Conservation (phyloP, 2,797 vertebrate genomes). For the Hirundo rustica region DNA sequence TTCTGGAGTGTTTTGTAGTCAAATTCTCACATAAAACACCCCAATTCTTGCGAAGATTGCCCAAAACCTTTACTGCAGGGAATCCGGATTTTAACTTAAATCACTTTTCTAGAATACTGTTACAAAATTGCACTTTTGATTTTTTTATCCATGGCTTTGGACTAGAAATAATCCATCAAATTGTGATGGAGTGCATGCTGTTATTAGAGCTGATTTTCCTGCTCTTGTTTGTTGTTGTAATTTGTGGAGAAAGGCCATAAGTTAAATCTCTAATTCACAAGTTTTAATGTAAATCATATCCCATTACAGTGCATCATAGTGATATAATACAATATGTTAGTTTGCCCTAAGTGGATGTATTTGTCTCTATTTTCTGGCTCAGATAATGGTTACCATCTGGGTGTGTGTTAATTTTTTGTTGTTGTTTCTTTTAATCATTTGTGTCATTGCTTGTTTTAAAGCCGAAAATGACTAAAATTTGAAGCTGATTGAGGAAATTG, state of each 20-base stretch:
- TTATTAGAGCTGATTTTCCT: conserved; percentile 60
- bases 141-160: neutral
- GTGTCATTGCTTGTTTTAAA: conserved; percentile 70
- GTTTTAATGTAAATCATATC: conserved; percentile 71
- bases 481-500: conserved; percentile 69
- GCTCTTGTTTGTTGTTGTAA: conserved; percentile 62
- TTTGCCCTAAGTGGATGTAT: conserved; percentile 68
- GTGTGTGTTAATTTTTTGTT: conserved; percentile 71
- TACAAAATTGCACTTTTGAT: neutral
- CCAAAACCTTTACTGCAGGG: neutral
- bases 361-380: conserved; percentile 71
- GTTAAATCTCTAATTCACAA: conserved; percentile 70
- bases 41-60: neutral
- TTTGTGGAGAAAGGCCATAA: conserved; percentile 67
- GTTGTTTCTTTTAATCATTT: conserved; percentile 70
- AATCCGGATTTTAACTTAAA: neutral
- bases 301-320: conserved; percentile 66
- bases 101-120: neutral
- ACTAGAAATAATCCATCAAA: conserved; percentile 52
- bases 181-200: neutral
- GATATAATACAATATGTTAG: conserved; percentile 70
- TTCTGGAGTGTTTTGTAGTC: neutral
- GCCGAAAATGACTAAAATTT: conserved; percentile 71
- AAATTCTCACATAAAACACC: neutral
- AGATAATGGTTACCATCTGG: conserved; percentile 78